Percentiles rank a stretch among this genome's conserved stretches.
These are phyloP conservation scores for Crossaster papposus DNA, from an alignment of 53 echinoderm and acorn worm species.

Conservation along the genomic window DNA sequence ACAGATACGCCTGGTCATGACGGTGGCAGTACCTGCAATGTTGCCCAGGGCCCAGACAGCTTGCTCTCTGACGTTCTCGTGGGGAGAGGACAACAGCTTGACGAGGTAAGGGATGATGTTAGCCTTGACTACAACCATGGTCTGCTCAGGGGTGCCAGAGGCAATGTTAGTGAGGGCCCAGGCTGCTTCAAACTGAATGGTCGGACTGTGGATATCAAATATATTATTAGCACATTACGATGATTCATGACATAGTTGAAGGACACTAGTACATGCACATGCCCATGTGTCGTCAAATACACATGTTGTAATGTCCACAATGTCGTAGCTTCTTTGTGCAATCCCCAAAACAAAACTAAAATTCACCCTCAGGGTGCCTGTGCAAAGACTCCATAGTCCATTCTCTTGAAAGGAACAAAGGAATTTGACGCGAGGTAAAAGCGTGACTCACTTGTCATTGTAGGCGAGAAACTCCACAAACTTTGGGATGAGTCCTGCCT, in stretches of 20 bases:
- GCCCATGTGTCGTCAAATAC: too few relatives aligned
- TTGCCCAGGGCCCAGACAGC: slow-evolving; percentile 99
- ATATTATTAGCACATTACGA: not conserved
- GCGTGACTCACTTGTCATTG: slow-evolving; percentile 81
- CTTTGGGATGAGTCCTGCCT: slow-evolving; percentile 84
- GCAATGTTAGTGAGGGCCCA: slow-evolving; percentile 99
- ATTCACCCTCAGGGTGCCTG: too few relatives aligned
- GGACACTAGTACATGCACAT: too few relatives aligned
- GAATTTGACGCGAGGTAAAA: not conserved
- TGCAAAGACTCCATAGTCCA: too few relatives aligned
- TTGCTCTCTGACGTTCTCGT: slow-evolving; percentile 85
- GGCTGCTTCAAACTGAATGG: slow-evolving; percentile 95
- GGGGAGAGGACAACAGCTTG: slow-evolving; percentile 85
- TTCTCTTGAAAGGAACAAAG: not conserved
- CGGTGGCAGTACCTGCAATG: slow-evolving; percentile 82
- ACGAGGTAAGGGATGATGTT: slow-evolving; percentile 86
- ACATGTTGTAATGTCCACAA: too few relatives aligned
- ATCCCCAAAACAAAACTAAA: too few relatives aligned
- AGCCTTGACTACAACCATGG: slow-evolving; percentile 81
- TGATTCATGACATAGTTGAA: too few relatives aligned
- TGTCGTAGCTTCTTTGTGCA: too few relatives aligned
- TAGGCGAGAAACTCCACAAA: slow-evolving; percentile 82
- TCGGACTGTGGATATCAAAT: slow-evolving; percentile 67
- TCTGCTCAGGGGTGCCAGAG: slow-evolving; percentile 96
- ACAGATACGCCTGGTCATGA: not conserved